Conservation (phyloP, 1,140 invertebrate species). For the Trichonephila clavipes region DNA sequence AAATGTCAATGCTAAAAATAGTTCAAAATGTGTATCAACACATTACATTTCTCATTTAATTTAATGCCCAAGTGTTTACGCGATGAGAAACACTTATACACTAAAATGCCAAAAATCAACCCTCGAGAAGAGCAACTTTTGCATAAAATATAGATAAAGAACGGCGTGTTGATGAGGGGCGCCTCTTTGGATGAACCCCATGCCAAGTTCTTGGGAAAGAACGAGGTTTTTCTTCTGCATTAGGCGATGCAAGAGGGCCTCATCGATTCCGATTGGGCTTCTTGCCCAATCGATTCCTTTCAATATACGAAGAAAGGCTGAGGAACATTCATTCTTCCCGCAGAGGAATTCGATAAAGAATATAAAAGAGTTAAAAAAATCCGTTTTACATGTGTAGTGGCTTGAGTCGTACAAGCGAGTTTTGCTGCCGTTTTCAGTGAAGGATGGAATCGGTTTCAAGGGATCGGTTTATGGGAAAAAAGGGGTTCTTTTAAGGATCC, state of each 20-base stretch:
- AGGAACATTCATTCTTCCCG: conserved; percentile 58
- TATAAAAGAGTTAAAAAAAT: conserved; percentile 62
- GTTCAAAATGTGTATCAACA: no score
- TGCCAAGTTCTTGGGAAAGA: neutral
- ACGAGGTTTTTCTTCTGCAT: neutral
- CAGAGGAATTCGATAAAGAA: conserved; percentile 70
- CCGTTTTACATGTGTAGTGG: conserved; percentile 40
- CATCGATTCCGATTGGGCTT: conserved; percentile 63
- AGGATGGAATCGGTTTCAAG: conserved; percentile 30
- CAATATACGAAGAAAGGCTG: conserved; percentile 62
- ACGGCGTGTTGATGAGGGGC: neutral
- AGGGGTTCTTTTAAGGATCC: conserved; percentile 1
- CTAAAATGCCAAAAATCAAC: neutral
- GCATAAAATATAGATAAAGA: conserved; percentile 25
- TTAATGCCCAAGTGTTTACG: neutral
- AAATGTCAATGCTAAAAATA: no score
- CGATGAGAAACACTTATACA: neutral
- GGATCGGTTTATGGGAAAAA: conserved; percentile 44
- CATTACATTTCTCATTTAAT: no score
- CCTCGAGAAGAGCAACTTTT: neutral
- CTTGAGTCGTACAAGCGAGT: conserved; percentile 44
- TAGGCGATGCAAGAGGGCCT: conserved; percentile 14
- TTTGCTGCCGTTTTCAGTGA: conserved; percentile 28
- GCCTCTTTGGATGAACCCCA: conserved; percentile 18
- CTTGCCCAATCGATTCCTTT: conserved; percentile 55